Conservation (phyloP, 1,140 invertebrate genomes). For the Octopus bimaculoides region DNA sequence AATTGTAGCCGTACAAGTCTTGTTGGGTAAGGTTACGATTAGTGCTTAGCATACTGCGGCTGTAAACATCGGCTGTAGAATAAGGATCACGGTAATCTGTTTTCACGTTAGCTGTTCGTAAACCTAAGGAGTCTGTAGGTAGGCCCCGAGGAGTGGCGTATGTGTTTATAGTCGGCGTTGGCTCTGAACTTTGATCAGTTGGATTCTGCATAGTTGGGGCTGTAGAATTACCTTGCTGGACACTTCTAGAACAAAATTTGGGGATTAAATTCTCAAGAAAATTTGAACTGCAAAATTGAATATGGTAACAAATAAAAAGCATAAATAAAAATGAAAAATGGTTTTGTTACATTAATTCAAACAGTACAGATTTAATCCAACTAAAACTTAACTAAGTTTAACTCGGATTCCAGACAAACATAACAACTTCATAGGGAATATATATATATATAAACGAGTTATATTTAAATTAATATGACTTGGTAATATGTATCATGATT, state of each 20-base stretch:
- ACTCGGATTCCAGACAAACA: too few species aligned
- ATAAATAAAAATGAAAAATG: too few species aligned
- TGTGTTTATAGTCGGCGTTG: slow-evolving; percentile 27
- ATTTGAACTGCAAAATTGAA: too few species aligned
- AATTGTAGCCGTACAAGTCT: slow-evolving; percentile 33
- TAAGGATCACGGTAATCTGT: slow-evolving; percentile 33
- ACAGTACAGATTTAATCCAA: too few species aligned
- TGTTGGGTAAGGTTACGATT: slow-evolving; percentile 17
- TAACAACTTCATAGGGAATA: too few species aligned
- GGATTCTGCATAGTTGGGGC: slow-evolving; percentile 23
- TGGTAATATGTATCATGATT: too few species aligned
- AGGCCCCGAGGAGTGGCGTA: slow-evolving; percentile 31
- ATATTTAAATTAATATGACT: too few species aligned
- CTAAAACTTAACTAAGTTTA: too few species aligned
- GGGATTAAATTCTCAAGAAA: too few species aligned
- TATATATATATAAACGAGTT: too few species aligned
- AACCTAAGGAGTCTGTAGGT: slow-evolving; percentile 23
- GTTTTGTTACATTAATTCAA: too few species aligned
- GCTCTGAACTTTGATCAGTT: slow-evolving; percentile 31
- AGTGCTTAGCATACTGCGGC: slow-evolving; percentile 20
- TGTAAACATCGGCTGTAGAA: slow-evolving; percentile 21
- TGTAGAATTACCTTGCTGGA: slow-evolving; percentile 33
- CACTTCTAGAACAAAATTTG: slow-evolving; percentile 31
- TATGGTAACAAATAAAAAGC: too few species aligned
- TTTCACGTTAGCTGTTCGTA: slow-evolving; percentile 24